Evolutionary conservation across 2,888 invertebrate genomes (phyloP).

Genomic region (Julus scanicus): DNA sequence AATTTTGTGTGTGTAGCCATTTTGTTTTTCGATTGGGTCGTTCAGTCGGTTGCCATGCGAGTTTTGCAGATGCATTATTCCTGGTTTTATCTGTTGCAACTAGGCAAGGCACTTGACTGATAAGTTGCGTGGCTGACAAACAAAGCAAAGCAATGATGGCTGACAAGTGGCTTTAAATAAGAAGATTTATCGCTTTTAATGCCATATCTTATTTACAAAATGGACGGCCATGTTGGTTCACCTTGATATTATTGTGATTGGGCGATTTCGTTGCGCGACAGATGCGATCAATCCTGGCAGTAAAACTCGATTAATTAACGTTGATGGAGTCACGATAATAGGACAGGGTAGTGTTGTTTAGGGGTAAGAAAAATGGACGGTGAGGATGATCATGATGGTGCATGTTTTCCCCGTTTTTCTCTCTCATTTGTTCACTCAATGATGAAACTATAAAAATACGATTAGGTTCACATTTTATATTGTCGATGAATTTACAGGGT

Average conservation of each 20-base stretch:
- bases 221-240: constrained; percentile 42
- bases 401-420: neutral
- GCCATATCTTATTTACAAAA: constrained; percentile 30
- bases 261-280: constrained; percentile 19
- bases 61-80: neutral
- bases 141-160: constrained; percentile 42
- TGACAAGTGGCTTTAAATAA: constrained; percentile 34
- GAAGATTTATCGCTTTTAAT: constrained; percentile 34
- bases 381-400: neutral
- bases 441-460: constrained; percentile 30
- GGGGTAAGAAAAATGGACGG: neutral
- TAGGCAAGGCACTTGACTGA: constrained; percentile 30
- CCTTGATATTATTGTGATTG: constrained; percentile 42
- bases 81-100: constrained; percentile 25
- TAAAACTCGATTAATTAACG: constrained; percentile 25
- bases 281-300: constrained; percentile 27
- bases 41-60: constrained; percentile 9
- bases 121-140: constrained; percentile 35
- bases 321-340: constrained; percentile 12
- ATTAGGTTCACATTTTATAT: constrained; percentile 4
- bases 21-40: neutral
- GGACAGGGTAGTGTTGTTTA: neutral
- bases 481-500: neutral
- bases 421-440: neutral
- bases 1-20: neutral